phyloP scores from a whole-genome alignment of 2,888 invertebrate genomes.

The Agonopterix heracliana region DNA sequence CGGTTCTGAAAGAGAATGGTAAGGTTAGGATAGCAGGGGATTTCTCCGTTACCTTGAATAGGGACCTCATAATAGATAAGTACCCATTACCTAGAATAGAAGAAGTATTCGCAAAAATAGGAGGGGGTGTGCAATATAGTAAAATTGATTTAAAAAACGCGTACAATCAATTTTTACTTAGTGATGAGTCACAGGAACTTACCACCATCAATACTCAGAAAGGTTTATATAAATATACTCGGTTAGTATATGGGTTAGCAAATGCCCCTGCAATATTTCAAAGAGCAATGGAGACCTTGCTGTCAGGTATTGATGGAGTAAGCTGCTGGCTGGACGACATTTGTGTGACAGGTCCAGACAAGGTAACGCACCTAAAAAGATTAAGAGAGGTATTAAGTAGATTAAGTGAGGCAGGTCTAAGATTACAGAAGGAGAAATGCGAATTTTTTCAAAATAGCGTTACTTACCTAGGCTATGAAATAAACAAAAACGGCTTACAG shows the following conservation, averaged over 20 bases:
- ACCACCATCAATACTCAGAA: conserved; percentile 24
- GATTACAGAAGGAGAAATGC: conserved; percentile 10
- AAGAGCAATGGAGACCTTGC: conserved; percentile 26
- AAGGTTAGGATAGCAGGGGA: conserved; percentile 13
- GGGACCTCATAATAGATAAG: conserved; percentile 18
- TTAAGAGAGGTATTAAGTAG: conserved; percentile 14
- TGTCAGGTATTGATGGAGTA: conserved; percentile 20
- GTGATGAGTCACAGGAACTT: conserved; percentile 9
- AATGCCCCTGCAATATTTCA: conserved; percentile 36
- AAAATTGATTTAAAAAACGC: conserved; percentile 19
- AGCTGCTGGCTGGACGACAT: conserved; percentile 24
- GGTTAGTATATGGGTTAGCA: too few relatives aligned
- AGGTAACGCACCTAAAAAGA: conserved; percentile 6
- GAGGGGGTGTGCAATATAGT: conserved; percentile 18
- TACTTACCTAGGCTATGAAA: conserved; percentile 17
- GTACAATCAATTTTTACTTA: conserved; percentile 13
- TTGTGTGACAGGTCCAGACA: conserved; percentile 12
- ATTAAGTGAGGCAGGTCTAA: conserved; percentile 14
- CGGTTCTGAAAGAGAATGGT: conserved; percentile 16
- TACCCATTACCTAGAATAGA: conserved; percentile 14
- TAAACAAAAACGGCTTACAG: conserved; percentile 14
- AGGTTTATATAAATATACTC: conserved; percentile 25
- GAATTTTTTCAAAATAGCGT: conserved; percentile 13
- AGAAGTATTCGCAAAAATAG: conserved; percentile 11
- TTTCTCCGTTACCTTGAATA: too few relatives aligned